Base-by-base conservation (phyloP, 2,113 vertebrate species). In the Nannobrachium achirus region DNA sequence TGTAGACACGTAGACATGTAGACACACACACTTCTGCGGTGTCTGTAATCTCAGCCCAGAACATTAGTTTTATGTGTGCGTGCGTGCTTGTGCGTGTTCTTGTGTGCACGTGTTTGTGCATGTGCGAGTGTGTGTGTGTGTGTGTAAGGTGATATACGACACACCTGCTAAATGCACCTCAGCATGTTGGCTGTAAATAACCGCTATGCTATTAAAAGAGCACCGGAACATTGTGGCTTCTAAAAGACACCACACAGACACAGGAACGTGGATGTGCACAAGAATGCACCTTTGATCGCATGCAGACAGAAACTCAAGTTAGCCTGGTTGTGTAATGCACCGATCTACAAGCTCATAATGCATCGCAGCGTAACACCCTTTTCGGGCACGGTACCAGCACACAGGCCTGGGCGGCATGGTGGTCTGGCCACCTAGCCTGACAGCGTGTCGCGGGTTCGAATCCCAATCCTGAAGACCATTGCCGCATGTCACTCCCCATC, bases 141-240 rank as follows among this genome's bases (percentile, higher is more conserved):
- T 49, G 8, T 42, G 19, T 66, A 61, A 38, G 52, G 67, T 89
- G 83, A 89, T 87, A 71, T 81, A 88, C 20, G 49, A 57, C 70
- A 45, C 48, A 14, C 59, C 3, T 39, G 67, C 60, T 83, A 80
- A 81, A 88, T 82, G 81, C 80, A 67, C 64, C 76, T 64, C 78
- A 65, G 42, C 74, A 79, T 68, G 67, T 76, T 76, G 73, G 85
- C 75, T 84, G 83, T 87, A 89, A 89, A 91, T 91, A 83, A 86
- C 79, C 9, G 44, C 69, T 38, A 64, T 78, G 63, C 79, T 76
- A 74, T 84, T 84, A 84, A 25, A 56, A 71, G 68, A 67, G 72
- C 66, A 75, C 53, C 65, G 58, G 70, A 78, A 66, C 75, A 71
- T 67, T 63, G 68, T 71, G 71, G 78, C 75, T 51, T 67, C 58